A percentile compares a stretch with the other conserved stretches of the same genome.
phyloP scores from a whole-genome alignment of 2,113 vertebrate genomes.

The Platichthys stellatus region DNA sequence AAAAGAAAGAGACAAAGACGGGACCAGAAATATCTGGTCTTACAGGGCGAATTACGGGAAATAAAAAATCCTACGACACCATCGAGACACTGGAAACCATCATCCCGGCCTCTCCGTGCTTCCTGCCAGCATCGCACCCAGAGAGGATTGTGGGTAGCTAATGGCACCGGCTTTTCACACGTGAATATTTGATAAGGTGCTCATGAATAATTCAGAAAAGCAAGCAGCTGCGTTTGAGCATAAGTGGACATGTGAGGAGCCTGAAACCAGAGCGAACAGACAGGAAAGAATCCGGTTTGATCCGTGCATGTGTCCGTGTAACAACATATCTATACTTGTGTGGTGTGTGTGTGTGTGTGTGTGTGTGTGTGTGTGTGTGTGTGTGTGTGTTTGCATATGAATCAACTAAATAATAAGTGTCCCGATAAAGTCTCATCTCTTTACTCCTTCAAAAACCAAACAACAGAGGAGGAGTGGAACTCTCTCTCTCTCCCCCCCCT shows the following conservation, averaged over 20 bases:
- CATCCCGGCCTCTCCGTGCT: not conserved
- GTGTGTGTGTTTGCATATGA: not conserved
- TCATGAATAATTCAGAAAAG: slow-evolving; percentile 81
- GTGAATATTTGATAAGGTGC: slow-evolving; percentile 80
- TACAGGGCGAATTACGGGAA: slow-evolving; percentile 11
- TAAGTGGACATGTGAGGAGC: slow-evolving; percentile 76
- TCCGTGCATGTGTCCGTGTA: not conserved
- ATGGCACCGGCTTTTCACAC: slow-evolving; percentile 73
- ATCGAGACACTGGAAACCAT: slow-evolving; percentile 11
- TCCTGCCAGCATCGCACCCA: slow-evolving; percentile 40
- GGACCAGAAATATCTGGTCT: slow-evolving; percentile 33
- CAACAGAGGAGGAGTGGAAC: slow-evolving; percentile 14
- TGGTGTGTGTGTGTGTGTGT: slow-evolving; percentile 7
- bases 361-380: slow-evolving; percentile 6
- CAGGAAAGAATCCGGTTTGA: not conserved
- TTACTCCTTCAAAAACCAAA: slow-evolving; percentile 25
- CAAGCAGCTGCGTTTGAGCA: slow-evolving; percentile 78
- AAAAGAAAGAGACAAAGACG: slow-evolving; percentile 42
- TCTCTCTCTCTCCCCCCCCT: too few relatives aligned
- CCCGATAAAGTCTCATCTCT: not conserved
- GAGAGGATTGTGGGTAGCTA: slow-evolving; percentile 68
- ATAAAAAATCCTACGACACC: not conserved
- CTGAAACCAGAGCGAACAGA: slow-evolving; percentile 37
- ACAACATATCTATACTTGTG: not conserved
- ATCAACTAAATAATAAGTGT: not conserved